Evolutionary conservation across 2,888 invertebrate genomes (phyloP).

Genomic region (Girardia tigrina): DNA sequence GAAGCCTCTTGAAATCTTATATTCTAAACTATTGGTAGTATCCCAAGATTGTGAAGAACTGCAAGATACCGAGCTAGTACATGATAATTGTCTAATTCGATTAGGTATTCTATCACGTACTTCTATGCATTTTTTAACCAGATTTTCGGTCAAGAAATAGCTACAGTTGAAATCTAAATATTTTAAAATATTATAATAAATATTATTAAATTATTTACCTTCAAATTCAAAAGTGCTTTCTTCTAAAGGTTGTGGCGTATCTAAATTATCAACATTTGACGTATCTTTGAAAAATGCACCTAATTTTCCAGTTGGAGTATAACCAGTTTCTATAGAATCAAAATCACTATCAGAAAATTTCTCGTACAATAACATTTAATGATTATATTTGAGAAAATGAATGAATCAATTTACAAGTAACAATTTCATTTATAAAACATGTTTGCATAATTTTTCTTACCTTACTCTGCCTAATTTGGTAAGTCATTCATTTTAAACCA

Average conservation of each 20-base stretch:
- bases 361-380: background rate
- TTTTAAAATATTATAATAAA: background rate
- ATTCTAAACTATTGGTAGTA: slow-evolving; percentile 8
- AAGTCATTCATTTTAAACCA: background rate
- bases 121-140: background rate
- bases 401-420: slow-evolving; percentile 8
- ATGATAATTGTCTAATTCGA: background rate
- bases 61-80: background rate
- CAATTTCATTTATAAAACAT: background rate
- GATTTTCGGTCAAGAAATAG: background rate
- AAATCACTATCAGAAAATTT: slow-evolving; percentile 27
- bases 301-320: slow-evolving; percentile 32
- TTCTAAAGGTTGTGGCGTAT: slow-evolving; percentile 34
- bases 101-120: background rate
- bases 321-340: slow-evolving; percentile 34
- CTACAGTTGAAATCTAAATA: background rate
- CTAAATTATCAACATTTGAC: slow-evolving; percentile 33
- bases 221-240: background rate
- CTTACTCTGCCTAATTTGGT: slow-evolving; percentile 2
- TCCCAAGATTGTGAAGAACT: background rate
- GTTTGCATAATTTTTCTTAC: background rate
- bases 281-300: slow-evolving; percentile 31
- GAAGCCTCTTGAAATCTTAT: background rate
- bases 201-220: background rate
- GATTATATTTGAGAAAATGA: background rate